Evolutionary conservation across 2,888 invertebrate species (phyloP).

Genomic region (Parnassius smintheus): DNA sequence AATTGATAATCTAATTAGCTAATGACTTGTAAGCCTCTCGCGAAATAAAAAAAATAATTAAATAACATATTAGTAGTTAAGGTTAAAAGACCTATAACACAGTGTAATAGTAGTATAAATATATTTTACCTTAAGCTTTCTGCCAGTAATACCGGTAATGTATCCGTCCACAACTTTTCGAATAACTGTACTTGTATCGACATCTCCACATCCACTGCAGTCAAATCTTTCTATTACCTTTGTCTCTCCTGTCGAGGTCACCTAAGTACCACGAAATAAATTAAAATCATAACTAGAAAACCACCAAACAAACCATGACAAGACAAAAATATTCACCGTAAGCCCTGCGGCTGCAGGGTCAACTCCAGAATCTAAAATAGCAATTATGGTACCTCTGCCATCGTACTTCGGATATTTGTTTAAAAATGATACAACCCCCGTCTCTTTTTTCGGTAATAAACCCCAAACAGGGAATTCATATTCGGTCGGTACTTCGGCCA

Average conservation of each 20-base stretch:
- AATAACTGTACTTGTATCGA: slow-evolving; percentile 88
- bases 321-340: slow-evolving; percentile 85
- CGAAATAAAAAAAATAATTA: no score
- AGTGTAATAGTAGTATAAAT: slow-evolving; percentile 9
- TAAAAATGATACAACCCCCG: slow-evolving; percentile 92
- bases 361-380: slow-evolving; percentile 98
- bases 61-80: no score
- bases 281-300: slow-evolving; percentile 39
- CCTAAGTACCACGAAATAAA: slow-evolving; percentile 72
- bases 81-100: no score
- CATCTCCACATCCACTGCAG: slow-evolving; percentile 98
- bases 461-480: slow-evolving; percentile 90
- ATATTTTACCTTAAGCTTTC: slow-evolving; percentile 88
- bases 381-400: slow-evolving; percentile 95
- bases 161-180: slow-evolving; percentile 83
- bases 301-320: slow-evolving; percentile 69
- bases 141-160: slow-evolving; percentile 92
- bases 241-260: slow-evolving; percentile 91
- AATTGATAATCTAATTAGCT: slow-evolving; percentile 38
- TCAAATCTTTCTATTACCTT: slow-evolving; percentile 98
- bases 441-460: slow-evolving; percentile 96
- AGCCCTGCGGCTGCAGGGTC: slow-evolving; percentile 98
- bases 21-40: no score
- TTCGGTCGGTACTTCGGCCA: slow-evolving; percentile 80
- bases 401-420: slow-evolving; percentile 94